phyloP scores from a whole-genome alignment of 2,888 invertebrate species.

The Pyrochroa serraticornis region DNA sequence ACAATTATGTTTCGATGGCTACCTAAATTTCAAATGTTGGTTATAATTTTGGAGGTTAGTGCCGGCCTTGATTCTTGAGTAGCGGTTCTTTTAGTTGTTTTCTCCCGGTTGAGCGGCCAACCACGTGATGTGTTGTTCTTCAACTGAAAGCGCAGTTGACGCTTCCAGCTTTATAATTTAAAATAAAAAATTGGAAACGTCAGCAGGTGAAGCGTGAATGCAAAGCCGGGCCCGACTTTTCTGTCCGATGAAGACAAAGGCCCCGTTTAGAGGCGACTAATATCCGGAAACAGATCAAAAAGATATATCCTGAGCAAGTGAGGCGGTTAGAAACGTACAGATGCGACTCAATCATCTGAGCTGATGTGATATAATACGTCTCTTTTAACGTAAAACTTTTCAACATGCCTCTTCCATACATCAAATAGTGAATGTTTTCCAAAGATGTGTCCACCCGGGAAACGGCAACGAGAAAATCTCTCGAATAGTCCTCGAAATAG shows the following conservation, averaged over 20 bases:
- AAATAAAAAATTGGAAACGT: constrained; percentile 15
- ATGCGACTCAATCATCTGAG: constrained; percentile 24
- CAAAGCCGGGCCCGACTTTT: constrained; percentile 19
- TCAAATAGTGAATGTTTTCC: too few species aligned
- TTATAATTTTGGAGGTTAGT: too few species aligned
- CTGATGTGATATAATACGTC: constrained; percentile 21
- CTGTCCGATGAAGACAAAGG: constrained; percentile 18
- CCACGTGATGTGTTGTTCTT: too few species aligned
- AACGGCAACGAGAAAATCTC: too few species aligned
- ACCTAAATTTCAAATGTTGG: too few species aligned
- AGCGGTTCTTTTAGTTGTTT: too few species aligned
- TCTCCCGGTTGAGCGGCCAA: too few species aligned
- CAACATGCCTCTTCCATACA: background rate
- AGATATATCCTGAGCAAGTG: constrained; percentile 28
- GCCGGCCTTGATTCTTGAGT: too few species aligned
- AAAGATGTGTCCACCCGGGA: too few species aligned
- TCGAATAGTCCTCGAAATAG: too few species aligned
- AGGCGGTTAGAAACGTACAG: constrained; percentile 20
- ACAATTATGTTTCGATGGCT: too few species aligned
- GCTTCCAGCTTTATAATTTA: constrained; percentile 1
- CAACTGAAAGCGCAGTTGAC: too few species aligned
- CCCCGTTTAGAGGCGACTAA: constrained; percentile 25
- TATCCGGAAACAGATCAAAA: constrained; percentile 36
- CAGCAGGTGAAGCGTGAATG: constrained; percentile 17
- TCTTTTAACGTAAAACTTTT: constrained; percentile 9